These are phyloP conservation scores for Prionace glauca DNA, from an alignment of 2,797 vertebrate genomes.

Conservation along the genomic window DNA sequence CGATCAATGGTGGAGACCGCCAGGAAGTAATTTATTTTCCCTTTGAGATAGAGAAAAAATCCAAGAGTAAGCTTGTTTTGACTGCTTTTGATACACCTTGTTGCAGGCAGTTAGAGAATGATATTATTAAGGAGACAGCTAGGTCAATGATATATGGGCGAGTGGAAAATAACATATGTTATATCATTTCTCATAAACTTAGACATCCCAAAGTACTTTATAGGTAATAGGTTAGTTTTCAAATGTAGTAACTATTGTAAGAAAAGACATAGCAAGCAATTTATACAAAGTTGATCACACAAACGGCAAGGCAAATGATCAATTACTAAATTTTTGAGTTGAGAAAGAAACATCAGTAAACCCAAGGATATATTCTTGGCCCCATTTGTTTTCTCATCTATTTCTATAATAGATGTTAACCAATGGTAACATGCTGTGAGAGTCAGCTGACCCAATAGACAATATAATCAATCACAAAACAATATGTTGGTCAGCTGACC, in stretches of 20 bases:
- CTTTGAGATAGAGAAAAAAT: neutral
- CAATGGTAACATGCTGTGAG: too few relatives aligned
- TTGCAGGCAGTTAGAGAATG: neutral
- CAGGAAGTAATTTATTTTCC: neutral
- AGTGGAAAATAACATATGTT: neutral
- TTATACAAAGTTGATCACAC: neutral
- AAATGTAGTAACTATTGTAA: neutral
- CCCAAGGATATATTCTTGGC: too few relatives aligned
- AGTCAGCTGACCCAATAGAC: too few relatives aligned
- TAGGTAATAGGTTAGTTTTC: neutral
- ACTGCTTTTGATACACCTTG: neutral
- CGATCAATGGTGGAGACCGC: neutral
- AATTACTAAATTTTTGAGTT: neutral
- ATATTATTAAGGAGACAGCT: neutral
- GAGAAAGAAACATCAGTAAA: neutral
- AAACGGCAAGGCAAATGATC: neutral
- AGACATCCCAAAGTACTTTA: neutral
- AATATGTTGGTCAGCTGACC: too few relatives aligned
- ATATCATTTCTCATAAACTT: neutral
- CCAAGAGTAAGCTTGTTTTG: neutral
- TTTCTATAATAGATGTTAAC: too few relatives aligned
- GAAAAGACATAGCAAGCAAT: neutral
- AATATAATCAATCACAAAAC: too few relatives aligned
- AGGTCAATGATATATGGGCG: neutral
- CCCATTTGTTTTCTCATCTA: too few relatives aligned